Evolutionary conservation across 2,113 vertebrate genomes (phyloP).

Genomic region (Gallinago media): DNA sequence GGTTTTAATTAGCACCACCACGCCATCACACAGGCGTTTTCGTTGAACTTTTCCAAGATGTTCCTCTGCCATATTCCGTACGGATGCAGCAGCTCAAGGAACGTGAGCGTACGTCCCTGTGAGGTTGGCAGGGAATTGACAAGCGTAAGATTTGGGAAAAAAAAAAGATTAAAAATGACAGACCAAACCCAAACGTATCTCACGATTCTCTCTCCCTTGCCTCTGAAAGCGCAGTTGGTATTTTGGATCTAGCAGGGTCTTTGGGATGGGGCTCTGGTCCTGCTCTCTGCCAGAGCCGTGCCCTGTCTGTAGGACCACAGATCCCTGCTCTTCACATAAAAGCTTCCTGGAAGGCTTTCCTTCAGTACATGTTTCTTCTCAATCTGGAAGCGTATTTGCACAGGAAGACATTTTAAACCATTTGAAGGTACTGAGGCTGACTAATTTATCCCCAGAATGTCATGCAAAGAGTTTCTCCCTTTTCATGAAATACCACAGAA

Average conservation of each 20-base stretch:
- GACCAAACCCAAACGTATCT: not conserved
- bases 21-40: rapidly evolving
- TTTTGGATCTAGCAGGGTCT: not conserved
- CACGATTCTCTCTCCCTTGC: not conserved
- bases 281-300: not conserved
- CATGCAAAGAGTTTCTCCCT: not conserved
- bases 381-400: not conserved
- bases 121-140: not conserved
- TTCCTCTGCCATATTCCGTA: not conserved
- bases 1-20: not conserved
- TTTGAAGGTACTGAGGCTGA: not conserved
- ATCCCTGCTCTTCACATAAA: not conserved
- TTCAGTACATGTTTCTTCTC: not conserved
- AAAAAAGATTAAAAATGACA: not conserved
- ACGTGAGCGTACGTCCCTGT: not conserved
- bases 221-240: not conserved
- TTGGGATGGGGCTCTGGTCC: not conserved
- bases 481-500: not conserved
- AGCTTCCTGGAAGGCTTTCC: not conserved
- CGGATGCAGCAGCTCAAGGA: not conserved
- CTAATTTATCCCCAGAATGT: not conserved
- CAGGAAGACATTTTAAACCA: not conserved
- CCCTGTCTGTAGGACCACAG: not conserved
- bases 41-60: not conserved
- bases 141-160: not conserved